A percentile compares a stretch with the other conserved stretches of the same genome.
Conservation (phyloP, 1,140 invertebrate species). For the Lordiphosa stackelbergi region DNA sequence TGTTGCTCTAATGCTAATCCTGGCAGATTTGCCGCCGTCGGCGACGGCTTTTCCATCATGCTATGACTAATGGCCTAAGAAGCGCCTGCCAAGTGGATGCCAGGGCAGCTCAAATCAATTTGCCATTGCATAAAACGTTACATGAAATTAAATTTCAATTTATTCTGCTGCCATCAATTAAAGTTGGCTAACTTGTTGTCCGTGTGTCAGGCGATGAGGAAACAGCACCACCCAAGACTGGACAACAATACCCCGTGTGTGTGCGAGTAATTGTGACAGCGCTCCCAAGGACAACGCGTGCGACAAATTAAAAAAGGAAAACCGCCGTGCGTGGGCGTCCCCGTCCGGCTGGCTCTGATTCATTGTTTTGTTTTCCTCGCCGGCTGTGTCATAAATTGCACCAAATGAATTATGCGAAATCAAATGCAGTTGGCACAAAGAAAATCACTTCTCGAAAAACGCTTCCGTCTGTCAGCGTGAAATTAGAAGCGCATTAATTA, state of each 20-base stretch:
- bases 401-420: constrained; percentile 66
- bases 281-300: constrained; percentile 35
- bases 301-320: constrained; percentile 46
- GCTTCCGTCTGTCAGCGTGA: constrained; percentile 65
- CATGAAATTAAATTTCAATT: constrained; percentile 72
- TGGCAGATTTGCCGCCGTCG: constrained; percentile 41
- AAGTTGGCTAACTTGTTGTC: constrained; percentile 38
- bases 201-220: constrained; percentile 38
- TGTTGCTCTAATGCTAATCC: constrained; percentile 64
- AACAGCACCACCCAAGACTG: constrained; percentile 20
- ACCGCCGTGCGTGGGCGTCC: constrained; percentile 47
- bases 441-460: constrained; percentile 35
- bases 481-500: constrained; percentile 75
- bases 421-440: constrained; percentile 62
- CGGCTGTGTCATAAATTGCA: constrained; percentile 49
- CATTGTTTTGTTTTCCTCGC: constrained; percentile 60
- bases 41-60: constrained; percentile 15
- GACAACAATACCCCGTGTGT: too few relatives aligned
- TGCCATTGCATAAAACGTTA: constrained; percentile 41
- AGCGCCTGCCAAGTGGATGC: constrained; percentile 10
- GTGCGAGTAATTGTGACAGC: constrained; percentile 4
- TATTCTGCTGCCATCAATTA: constrained; percentile 41
- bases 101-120: constrained; percentile 53
- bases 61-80: constrained; percentile 54
- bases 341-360: constrained; percentile 24